Evolutionary conservation across 2,113 vertebrate species (phyloP), one percentile per base, ranked within the genome.

Genomic region (Phasianus colchicus): DNA sequence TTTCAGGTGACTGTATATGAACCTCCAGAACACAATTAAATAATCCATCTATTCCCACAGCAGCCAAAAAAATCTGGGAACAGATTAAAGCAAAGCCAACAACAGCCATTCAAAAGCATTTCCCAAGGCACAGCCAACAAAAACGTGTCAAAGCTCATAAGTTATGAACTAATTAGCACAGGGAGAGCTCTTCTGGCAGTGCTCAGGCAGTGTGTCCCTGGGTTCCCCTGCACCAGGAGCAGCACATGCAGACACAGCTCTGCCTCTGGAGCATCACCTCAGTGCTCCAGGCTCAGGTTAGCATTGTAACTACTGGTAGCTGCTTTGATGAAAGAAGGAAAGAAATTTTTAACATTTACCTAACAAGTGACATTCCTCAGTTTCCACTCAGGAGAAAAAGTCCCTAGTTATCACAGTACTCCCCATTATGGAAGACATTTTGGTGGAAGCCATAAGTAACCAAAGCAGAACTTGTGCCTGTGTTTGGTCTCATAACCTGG

Each of bases 131-230:
- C 75, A 43, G 96, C 94, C 96, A 95, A 95, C 86, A 93, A 82
- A 94, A 96, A 90, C 91, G 89, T 96, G 93, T 92, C 96, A 85
- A 79, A 95, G 80, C 88, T 95, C 88, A 21, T 88, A 91, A 88
- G 90, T 93, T 91, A 92, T 29, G 78, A 90, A 92, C 57, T 61
- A 91, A 89, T 90, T 96, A 93, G 89, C 91, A 92, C 45, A 58
- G 75, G 38, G 75, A 65, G 71, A 13, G 40, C 54, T 42, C 75
- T 85, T 50, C 17, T 92, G 93, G 92, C 93, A 96, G 90, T 64
- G n/a, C 60, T 54, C 66, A 73, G 54, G 78, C 74, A 43, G 38
- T 6, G 0, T 4, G 69, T 54, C 93, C 95, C 79, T 60, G 60
- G 18, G 69, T 86, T 55, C 50, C 64, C 6, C 60, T 42, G 81